Evolutionary conservation across 2,888 invertebrate genomes (phyloP), one percentile per base, ranked within the genome.

Genomic region (Dione vanillae): DNA sequence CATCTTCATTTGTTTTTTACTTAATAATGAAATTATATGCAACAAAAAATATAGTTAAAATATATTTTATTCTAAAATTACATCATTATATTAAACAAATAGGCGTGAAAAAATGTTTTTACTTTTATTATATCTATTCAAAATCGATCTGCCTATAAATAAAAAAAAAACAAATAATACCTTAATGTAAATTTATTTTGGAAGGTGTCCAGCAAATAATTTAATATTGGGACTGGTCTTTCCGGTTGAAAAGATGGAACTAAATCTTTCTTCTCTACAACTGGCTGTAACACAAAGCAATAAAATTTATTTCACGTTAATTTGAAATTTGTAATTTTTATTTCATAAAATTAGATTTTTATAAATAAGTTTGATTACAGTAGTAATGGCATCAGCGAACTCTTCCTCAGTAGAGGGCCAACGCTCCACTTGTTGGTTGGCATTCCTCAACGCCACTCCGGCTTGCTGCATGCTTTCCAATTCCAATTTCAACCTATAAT

Each of bases 381-480:
- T 94, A 16, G 94, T 94, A 73, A 94, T 85, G 8, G 94, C 94
- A 78, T 95, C 94, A 14, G 91, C 86, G 70, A 94, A 94, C 73
- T 95, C 94, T 56, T 94, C 94, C 59, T 94, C 94, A 5, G 90
- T 90, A 10, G 94, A 94, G 0, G 90, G 82, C 83, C 89, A 82
- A 67, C 89, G 86, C 67, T 87, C 81, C 69, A 82, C 65, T 51
- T 83, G 77, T 1, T 73, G 77, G 8, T 73, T 75, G 62, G 80
- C 79, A 20, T 87, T 85, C 47, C 82, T 84, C 47, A 85, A 71
- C 0, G 85, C 82, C 14, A 84, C 82, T 2, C 87, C 87, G 82
- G 86, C 84, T 66, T 86, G 87, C 61, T 88, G 85, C 45, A 90
- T 78, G 7, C 82, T 82, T 14, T 79, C 79, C 19, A 78, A 54